These are phyloP conservation scores for Urechis unicinctus DNA, from an alignment of 2,888 invertebrate genomes.

Conservation along the genomic window DNA sequence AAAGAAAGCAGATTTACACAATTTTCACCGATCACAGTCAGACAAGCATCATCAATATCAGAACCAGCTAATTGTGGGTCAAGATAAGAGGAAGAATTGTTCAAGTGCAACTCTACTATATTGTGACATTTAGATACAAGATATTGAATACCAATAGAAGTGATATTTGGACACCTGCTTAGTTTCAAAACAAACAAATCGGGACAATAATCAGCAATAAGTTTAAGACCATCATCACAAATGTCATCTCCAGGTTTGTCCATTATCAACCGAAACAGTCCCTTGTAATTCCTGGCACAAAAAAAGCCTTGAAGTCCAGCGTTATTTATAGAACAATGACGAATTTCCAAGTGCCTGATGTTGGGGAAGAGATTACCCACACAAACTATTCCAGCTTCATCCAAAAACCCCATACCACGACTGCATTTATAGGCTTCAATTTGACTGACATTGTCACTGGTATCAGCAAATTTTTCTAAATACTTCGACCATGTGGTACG, in stretches of 20 bases:
- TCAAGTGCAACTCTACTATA: background rate
- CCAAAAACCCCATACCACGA: constrained; percentile 16
- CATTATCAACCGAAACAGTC: constrained; percentile 9
- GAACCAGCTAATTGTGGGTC: background rate
- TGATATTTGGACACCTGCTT: constrained; percentile 10
- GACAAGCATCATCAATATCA: background rate
- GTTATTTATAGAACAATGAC: constrained; percentile 16
- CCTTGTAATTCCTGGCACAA: constrained; percentile 5
- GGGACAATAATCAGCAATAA: constrained; percentile 19
- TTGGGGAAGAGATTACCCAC: constrained; percentile 11
- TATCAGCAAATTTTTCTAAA: constrained; percentile 13
- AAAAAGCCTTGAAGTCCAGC: constrained; percentile 16
- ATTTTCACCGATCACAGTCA: background rate
- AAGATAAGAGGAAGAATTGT: background rate
- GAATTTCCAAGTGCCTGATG: constrained; percentile 10
- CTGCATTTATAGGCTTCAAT: constrained; percentile 15
- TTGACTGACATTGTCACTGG: constrained; percentile 14
- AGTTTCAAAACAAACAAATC: constrained; percentile 10
- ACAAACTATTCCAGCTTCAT: constrained; percentile 16
- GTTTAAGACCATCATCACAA: constrained; percentile 11
- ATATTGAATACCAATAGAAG: constrained; percentile 8
- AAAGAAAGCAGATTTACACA: background rate
- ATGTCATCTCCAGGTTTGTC: constrained; percentile 16
- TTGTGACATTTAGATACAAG: background rate
- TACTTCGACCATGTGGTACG: constrained; percentile 14